Percentiles rank a stretch among this genome's conserved stretches.
These are phyloP conservation scores for Acestrorhynchus altus DNA, from an alignment of 2,797 vertebrate genomes.

Conservation along the genomic window DNA sequence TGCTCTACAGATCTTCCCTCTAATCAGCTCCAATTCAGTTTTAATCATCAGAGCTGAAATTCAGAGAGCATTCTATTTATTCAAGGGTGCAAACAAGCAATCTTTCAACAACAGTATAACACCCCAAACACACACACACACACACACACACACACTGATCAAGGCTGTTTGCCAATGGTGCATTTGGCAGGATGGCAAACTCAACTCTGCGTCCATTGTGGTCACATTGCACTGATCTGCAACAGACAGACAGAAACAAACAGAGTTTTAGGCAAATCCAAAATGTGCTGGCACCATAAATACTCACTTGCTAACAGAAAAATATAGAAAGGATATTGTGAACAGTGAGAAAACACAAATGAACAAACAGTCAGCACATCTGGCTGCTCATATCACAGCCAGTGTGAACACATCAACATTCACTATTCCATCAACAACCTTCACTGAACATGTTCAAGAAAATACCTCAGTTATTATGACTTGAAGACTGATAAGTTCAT, in stretches of 20 bases:
- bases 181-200: conserved; percentile 98
- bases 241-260: background rate
- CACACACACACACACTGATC: conserved; percentile 81
- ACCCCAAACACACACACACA: conserved; percentile 51
- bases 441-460: background rate
- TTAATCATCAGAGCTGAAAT: no score
- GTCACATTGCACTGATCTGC: conserved; percentile 96
- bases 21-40: no score
- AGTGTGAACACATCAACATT: no score
- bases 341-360: background rate
- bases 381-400: no score
- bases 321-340: background rate
- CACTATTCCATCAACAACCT: background rate
- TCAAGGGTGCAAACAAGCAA: background rate
- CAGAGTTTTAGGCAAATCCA: conserved; percentile 2
- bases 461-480: background rate
- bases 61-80: background rate
- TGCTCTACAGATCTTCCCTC: no score
- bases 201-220: conserved; percentile 98
- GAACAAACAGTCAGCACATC: background rate
- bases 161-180: conserved; percentile 97
- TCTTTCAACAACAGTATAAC: background rate
- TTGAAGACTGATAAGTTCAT: background rate
- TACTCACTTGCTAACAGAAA: background rate
- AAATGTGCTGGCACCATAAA: no score